Evolutionary conservation across 2,113 vertebrate species (phyloP), one percentile per base, ranked within the genome.

Genomic region (Muntiacus reevesi): DNA sequence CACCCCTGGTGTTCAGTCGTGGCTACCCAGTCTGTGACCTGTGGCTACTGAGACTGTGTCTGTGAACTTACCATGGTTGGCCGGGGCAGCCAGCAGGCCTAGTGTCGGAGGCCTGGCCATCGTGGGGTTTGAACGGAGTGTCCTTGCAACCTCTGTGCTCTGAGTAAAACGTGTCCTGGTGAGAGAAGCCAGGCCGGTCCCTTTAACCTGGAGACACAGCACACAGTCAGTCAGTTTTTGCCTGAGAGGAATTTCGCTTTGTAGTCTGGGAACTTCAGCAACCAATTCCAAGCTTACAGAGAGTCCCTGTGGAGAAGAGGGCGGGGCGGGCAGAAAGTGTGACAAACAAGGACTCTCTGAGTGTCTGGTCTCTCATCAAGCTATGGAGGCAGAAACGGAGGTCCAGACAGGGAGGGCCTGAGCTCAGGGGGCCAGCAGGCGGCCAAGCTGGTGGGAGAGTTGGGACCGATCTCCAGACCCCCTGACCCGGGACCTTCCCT

Each of bases 191-290:
- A 98, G 47, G 0, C 98, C 98, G 57, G 97, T 98, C 7, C 98
- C 98, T 89, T 99, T 98, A 27, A 98, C 98, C 99, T 99, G 97
- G 84, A 62, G 86, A 79, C 21, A 93, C 0, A 91, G 55, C n/a
- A 93, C 52, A 71, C 10, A 55, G 15, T 30, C 76, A 54, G 17
- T 6, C 27, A 47, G 47, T n/a, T 84, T 40, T 45, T 62, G 76
- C 28, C 43, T 23, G 50, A 45, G 45, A 91, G 78, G n/a, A 54
- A 84, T 28, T 60, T 85, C 8, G 36, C 57, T 92, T 54, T n/a
- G 71, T 55, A 28, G 43, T 85, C 33, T 59, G 83, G 60, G 45
- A 87, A 89, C 43, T 3, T 93, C 28, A 62, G 86, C 12, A 67
- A 43, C 71, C 40, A 10, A 17, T 33, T 82, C 71, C 25, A 71